Evolutionary conservation across 2,113 vertebrate species (phyloP).

Genomic region (Ifrita kowaldi): DNA sequence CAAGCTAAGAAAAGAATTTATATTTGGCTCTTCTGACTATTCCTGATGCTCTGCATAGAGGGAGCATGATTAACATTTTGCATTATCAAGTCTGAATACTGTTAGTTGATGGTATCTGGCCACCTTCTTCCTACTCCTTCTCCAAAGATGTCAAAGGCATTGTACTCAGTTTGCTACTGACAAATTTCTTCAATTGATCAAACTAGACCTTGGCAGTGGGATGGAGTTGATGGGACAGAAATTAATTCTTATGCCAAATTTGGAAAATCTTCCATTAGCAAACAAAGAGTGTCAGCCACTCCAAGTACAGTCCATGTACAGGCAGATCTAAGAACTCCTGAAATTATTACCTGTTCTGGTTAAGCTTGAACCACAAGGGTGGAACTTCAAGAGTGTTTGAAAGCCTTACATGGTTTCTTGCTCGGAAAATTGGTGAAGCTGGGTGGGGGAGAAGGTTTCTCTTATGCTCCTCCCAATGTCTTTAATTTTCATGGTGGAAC

Average conservation of each 20-base stretch:
- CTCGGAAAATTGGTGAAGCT: slow-evolving; percentile 74
- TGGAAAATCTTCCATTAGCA: not conserved
- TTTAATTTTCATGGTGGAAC: slow-evolving; percentile 69
- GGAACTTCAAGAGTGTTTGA: not conserved
- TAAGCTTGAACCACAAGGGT: not conserved
- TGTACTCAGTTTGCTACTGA: not conserved
- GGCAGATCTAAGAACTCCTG: not conserved
- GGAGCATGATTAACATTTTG: not conserved
- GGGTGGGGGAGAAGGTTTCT: not conserved
- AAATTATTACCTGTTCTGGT: not conserved
- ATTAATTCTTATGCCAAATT: not conserved
- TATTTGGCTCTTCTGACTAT: not conserved
- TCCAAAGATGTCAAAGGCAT: not conserved
- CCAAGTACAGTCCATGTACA: not conserved
- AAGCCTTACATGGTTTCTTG: not conserved
- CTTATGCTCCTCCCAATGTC: slow-evolving; percentile 54
- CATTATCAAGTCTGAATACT: not conserved
- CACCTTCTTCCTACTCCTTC: not conserved
- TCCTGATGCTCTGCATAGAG: not conserved
- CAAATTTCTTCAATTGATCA: not conserved
- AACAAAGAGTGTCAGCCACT: not conserved
- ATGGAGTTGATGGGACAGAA: not conserved
- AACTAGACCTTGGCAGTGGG: not conserved
- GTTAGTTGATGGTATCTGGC: not conserved
- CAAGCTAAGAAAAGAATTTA: not conserved